Conservation (phyloP, 1,140 invertebrate species). For the Apolygus lucorum region DNA sequence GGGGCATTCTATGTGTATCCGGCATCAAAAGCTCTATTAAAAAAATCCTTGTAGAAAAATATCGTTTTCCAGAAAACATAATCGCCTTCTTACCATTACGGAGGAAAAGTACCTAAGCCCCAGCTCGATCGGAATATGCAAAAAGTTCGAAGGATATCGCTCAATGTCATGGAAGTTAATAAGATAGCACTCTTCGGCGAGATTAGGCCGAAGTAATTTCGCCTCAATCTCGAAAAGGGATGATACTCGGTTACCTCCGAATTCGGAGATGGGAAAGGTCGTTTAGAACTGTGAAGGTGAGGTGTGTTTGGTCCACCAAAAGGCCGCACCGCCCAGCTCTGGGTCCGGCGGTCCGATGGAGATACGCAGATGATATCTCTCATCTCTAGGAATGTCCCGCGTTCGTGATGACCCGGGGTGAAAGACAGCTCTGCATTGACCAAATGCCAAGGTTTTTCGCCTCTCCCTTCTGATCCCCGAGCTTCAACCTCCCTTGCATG, state of each 20-base stretch:
- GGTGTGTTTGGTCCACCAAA: no score
- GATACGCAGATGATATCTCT: slow-evolving; percentile 9
- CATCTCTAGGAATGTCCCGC: slow-evolving; percentile 14
- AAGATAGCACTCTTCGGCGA: not conserved
- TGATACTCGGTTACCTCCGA: not conserved
- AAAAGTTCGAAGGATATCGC: no score
- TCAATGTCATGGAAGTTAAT: no score
- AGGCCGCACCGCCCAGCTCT: no score
- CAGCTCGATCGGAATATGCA: no score
- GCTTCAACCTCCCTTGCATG: not conserved
- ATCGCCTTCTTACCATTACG: no score
- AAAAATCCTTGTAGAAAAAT: no score
- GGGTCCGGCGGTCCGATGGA: not conserved
- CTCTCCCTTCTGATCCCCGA: not conserved
- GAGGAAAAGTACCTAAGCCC: no score
- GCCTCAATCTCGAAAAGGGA: not conserved
- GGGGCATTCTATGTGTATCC: no score
- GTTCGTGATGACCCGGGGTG: slow-evolving; percentile 6
- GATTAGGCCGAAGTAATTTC: not conserved
- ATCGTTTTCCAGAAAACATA: no score
- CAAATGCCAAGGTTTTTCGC: slow-evolving; percentile 3
- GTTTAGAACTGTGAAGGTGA: not conserved
- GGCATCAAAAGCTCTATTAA: no score
- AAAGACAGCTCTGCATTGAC: slow-evolving; percentile 13
- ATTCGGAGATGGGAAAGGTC: not conserved